Evolutionary conservation across 2,797 vertebrate species (phyloP), one percentile per base, ranked within the genome.

Genomic region (Epinephelus coioides): DNA sequence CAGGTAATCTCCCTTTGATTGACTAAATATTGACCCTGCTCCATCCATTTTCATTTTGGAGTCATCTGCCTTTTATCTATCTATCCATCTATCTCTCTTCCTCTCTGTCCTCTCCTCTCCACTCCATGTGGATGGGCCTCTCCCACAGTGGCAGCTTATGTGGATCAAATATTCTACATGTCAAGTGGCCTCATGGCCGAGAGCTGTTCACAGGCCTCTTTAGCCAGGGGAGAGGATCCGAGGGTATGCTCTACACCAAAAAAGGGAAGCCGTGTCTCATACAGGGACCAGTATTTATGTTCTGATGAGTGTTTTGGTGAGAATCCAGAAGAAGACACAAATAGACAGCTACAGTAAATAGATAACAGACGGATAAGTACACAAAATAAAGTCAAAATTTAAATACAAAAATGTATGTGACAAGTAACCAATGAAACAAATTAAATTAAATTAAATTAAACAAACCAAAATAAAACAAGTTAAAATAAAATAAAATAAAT

Each of bases 201-300:
- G 78, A 83, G 83, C 76, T 73, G 77, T 89, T 92, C 82, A 81
- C 76, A 81, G 56, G 84, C 84, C 86, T 90, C 84, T 87, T 77
- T 73, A 86, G 70, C 62, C 83, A 68, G 44, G 57, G 56, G 55
- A 81, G 81, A 60, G 77, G 66, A 84, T 68, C 76, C 67, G 59
- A 21, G 78, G 73, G 59, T 40, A 38, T n/a, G 23, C 25, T 64
- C 46, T 51, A 56, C 46, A 74, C 84, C 81, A 81, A 86, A 86
- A 87, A 82, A 87, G 80, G 81, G 64, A 83, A 85, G 73, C 64
- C 34, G 12, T 53, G 78, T 79, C 69, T 78, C 51, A 54, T 62
- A 56, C 63, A 72, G 2, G 77, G 25, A 71, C 40, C 30, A 60
- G n/a, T 78, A 77, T 83, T 86, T 85, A 78, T 77, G 65, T 74